Evolutionary conservation across 2,888 invertebrate species (phyloP).

Genomic region (Tortricodes alternella): DNA sequence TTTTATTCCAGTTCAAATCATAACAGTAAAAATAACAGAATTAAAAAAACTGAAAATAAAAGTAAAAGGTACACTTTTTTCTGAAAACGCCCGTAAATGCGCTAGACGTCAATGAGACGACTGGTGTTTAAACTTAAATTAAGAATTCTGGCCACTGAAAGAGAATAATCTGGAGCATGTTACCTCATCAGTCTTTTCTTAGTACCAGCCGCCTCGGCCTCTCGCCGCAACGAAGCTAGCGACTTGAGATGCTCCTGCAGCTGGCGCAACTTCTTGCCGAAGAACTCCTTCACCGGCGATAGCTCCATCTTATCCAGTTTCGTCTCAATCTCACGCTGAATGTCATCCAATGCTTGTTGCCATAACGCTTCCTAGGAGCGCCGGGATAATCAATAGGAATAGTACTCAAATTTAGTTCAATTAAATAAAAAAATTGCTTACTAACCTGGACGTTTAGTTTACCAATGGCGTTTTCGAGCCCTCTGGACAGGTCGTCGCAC

Average conservation of each 20-base stretch:
- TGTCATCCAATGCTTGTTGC: conserved; percentile 85
- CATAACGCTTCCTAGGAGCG: conserved; percentile 80
- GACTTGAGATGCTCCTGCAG: conserved; percentile 85
- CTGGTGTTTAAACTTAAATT: no score
- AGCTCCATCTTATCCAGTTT: conserved; percentile 87
- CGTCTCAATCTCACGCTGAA: conserved; percentile 85
- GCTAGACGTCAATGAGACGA: no score
- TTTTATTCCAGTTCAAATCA: no score
- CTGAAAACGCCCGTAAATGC: no score
- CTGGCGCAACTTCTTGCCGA: conserved; percentile 82
- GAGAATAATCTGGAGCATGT: no score
- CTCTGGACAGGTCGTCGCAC: conserved; percentile 85
- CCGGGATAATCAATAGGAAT: background rate
- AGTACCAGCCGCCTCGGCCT: conserved; percentile 88
- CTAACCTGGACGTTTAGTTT: conserved; percentile 84
- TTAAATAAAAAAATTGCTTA: background rate
- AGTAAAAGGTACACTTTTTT: no score
- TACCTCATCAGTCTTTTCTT: conserved; percentile 85
- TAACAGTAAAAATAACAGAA: no score
- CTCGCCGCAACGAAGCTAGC: conserved; percentile 81
- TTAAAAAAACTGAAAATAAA: no score
- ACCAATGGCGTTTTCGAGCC: conserved; percentile 84
- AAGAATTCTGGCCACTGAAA: no score
- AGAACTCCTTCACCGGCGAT: conserved; percentile 84
- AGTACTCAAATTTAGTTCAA: no score